Evolutionary conservation across 2,113 vertebrate genomes (phyloP).

Genomic region (Beaufortia kweichowensis): DNA sequence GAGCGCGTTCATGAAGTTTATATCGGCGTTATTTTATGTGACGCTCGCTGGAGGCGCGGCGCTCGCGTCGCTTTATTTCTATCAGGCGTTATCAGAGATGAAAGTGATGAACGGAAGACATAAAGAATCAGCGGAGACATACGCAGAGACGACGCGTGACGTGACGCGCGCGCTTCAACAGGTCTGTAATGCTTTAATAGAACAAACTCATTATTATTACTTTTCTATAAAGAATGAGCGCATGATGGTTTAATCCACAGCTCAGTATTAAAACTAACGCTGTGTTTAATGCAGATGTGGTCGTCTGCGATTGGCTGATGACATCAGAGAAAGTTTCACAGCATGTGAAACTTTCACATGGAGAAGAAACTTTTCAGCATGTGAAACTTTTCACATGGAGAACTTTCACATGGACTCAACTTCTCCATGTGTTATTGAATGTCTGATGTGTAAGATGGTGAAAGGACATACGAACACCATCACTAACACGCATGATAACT

Average conservation of each 20-base stretch:
- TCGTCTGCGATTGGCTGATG: conserved; percentile 1
- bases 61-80: conserved; percentile 66
- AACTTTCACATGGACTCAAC: no score
- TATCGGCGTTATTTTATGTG: conserved; percentile 61
- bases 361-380: no score
- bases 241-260: no score
- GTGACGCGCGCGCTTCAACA: conserved; percentile 67
- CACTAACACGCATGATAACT: no score
- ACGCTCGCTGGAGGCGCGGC: conserved; percentile 64
- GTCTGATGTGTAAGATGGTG: no score
- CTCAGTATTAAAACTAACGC: no score
- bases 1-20: conserved; percentile 54
- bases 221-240: no score
- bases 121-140: conserved; percentile 58
- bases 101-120: conserved; percentile 50
- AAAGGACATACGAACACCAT: no score
- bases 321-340: background rate
- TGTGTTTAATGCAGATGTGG: background rate
- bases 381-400: no score
- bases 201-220: no score
- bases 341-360: no score
- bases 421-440: no score
- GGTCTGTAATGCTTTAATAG: conserved; percentile 64
- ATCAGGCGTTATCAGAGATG: conserved; percentile 69
- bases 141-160: conserved; percentile 56